phyloP scores from a whole-genome alignment of 2,113 vertebrate genomes.

The Gyps fulvus region DNA sequence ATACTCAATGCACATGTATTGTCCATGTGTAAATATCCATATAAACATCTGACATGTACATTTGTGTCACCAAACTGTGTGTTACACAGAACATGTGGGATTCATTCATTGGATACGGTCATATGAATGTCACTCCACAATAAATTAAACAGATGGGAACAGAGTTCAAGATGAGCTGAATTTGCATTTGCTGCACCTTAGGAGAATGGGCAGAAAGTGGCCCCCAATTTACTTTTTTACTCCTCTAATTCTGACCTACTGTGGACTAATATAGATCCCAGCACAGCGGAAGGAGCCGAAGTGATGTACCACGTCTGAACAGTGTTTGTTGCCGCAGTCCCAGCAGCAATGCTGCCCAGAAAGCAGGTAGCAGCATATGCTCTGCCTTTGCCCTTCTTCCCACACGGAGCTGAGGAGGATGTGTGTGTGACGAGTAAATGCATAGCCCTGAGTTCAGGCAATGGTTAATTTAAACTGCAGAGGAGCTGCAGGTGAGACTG shows the following conservation, averaged over 20 bases:
- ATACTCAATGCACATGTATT: neutral
- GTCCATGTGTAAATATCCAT: neutral
- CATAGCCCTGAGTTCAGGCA: neutral
- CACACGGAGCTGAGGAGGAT: neutral
- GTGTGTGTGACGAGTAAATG: neutral
- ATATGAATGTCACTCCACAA: neutral
- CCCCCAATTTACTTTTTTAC: neutral
- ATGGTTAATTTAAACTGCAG: neutral
- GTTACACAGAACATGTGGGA: neutral
- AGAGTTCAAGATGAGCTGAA: neutral
- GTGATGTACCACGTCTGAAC: neutral
- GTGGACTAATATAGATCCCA: neutral
- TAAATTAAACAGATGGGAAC: neutral
- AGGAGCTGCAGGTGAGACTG: constrained; percentile 13
- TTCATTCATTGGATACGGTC: neutral
- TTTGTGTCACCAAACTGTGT: neutral
- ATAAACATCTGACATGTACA: neutral
- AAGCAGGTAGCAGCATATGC: neutral
- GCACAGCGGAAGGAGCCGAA: neutral
- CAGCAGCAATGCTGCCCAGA: neutral
- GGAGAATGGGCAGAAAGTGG: neutral
- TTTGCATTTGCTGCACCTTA: neutral
- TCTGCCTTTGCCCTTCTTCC: neutral
- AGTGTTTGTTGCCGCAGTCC: neutral
- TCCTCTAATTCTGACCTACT: neutral